Conservation (phyloP, 2,888 invertebrate species). For the Heliconius charithonia region DNA sequence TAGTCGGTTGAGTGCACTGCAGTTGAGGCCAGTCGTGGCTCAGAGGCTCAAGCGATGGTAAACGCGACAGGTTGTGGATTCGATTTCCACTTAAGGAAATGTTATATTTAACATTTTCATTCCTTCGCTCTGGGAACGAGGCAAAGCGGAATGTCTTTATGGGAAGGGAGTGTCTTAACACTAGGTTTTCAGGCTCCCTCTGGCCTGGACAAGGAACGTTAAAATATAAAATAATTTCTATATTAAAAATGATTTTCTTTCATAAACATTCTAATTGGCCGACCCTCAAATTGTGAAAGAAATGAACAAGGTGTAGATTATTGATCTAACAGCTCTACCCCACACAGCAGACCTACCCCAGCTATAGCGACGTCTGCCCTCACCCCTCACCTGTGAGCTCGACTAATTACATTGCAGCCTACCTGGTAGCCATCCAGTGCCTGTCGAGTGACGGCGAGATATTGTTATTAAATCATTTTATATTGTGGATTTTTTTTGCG, state of each 20-base stretch:
- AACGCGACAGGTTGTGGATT: no score
- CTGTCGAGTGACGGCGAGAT: neutral
- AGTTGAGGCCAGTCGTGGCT: no score
- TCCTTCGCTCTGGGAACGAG: no score
- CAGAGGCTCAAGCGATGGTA: no score
- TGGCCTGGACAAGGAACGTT: no score
- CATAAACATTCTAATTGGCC: neutral
- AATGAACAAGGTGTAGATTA: conserved; percentile 52
- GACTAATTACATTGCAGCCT: conserved; percentile 29
- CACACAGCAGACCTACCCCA: conserved; percentile 43
- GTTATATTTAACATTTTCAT: no score
- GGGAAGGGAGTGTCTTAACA: no score
- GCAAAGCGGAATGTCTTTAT: no score
- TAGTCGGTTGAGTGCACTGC: no score
- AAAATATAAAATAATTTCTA: neutral
- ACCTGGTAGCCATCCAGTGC: neutral
- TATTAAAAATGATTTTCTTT: neutral
- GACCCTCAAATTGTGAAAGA: conserved; percentile 38
- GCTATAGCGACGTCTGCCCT: conserved; percentile 37
- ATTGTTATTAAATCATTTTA: conserved; percentile 9
- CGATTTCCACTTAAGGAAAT: no score
- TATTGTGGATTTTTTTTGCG: no score
- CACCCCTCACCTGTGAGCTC: conserved; percentile 33
- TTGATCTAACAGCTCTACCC: conserved; percentile 58
- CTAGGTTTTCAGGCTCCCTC: no score